These are phyloP conservation scores for Spodoptera littoralis DNA, from an alignment of 2,888 invertebrate genomes.

Conservation along the genomic window DNA sequence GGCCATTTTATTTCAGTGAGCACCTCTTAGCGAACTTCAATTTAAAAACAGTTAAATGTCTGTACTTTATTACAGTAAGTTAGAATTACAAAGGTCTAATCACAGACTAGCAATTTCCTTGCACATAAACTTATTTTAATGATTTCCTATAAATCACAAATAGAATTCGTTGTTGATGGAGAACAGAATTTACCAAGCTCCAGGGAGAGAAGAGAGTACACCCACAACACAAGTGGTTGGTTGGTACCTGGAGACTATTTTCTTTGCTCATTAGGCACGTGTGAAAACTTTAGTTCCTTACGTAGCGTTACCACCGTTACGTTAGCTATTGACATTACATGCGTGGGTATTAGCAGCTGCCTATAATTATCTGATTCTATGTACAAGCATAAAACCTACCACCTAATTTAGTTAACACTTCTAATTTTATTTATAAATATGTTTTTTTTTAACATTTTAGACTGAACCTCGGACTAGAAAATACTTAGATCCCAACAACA, in stretches of 20 bases:
- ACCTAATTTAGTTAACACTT: conserved; percentile 44
- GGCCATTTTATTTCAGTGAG: conserved; percentile 51
- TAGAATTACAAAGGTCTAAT: conserved; percentile 59
- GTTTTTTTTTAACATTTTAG: conserved; percentile 30
- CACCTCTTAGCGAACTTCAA: conserved; percentile 43
- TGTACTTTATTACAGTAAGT: conserved; percentile 48
- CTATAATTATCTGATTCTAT: conserved; percentile 61
- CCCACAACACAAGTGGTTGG: background rate
- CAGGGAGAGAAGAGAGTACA: conserved; percentile 1
- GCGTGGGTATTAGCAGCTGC: conserved; percentile 63
- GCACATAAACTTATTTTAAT: conserved; percentile 62
- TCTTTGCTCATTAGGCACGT: conserved; percentile 65
- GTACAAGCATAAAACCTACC: conserved; percentile 57
- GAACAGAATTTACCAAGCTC: conserved; percentile 18
- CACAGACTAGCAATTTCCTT: conserved; percentile 58
- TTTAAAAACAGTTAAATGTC: conserved; percentile 56
- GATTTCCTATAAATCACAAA: conserved; percentile 57
- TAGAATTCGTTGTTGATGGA: conserved; percentile 33
- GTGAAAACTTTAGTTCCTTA: conserved; percentile 71
- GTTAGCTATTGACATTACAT: conserved; percentile 64
- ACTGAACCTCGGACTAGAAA: conserved; percentile 20
- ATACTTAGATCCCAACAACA: conserved; percentile 19
- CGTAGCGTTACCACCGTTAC: conserved; percentile 68
- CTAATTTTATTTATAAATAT: conserved; percentile 16
- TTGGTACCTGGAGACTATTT: conserved; percentile 32